These are phyloP conservation scores for Lynx canadensis DNA, from an alignment of 2,113 vertebrate genomes.

Conservation along the genomic window DNA sequence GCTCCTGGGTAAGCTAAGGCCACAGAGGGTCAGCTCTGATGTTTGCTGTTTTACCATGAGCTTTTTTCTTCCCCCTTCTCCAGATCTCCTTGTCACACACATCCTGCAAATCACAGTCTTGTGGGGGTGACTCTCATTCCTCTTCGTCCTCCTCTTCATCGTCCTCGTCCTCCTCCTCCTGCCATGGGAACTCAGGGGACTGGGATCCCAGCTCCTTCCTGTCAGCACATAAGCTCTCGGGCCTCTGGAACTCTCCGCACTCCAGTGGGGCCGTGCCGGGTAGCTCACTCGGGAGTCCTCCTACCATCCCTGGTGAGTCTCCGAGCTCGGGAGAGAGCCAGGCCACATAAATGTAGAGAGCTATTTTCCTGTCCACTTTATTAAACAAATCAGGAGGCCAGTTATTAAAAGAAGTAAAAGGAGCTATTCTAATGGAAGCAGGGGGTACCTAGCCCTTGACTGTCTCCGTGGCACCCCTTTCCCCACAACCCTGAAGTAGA, in stretches of 20 bases:
- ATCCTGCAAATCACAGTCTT: constrained; percentile 96
- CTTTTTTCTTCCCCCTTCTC: constrained; percentile 69
- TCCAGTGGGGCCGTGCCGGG: constrained; percentile 91
- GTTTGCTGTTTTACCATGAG: constrained; percentile 3
- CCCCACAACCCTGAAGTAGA: background rate
- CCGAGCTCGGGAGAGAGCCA: background rate
- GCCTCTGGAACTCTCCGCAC: constrained; percentile 98
- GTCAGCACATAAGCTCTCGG: constrained; percentile 98
- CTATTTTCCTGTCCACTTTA: constrained; percentile 5
- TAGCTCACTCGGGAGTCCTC: constrained; percentile 88
- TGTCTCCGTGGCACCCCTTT: background rate
- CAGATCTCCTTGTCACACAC: constrained; percentile 90
- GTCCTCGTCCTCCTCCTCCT: constrained; percentile 94
- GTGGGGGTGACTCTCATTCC: constrained; percentile 93
- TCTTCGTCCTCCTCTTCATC: constrained; percentile 97
- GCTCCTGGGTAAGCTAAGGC: background rate
- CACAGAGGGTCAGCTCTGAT: background rate
- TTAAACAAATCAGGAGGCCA: background rate
- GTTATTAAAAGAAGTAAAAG: constrained; percentile 28
- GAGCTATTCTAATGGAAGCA: background rate
- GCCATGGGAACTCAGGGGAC: constrained; percentile 96
- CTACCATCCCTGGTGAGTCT: constrained; percentile 92
- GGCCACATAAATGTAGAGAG: background rate
- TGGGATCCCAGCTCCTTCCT: constrained; percentile 99
- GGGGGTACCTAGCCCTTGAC: background rate